These are phyloP conservation scores for Metalampra italica DNA, from an alignment of 2,888 invertebrate genomes.

Conservation along the genomic window DNA sequence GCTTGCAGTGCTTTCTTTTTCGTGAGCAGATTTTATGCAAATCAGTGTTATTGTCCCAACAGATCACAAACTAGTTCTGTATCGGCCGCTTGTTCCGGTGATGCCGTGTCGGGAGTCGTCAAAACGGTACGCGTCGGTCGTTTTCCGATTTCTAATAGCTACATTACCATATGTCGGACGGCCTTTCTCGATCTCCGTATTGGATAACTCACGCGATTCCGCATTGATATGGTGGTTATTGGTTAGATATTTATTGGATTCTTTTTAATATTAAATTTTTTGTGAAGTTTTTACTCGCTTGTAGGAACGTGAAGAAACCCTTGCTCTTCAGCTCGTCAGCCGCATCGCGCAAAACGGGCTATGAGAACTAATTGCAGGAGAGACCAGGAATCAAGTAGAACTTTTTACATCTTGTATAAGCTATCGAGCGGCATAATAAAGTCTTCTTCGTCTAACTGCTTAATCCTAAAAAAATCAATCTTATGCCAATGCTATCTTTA, in stretches of 20 bases:
- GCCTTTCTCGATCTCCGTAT: conserved; percentile 61
- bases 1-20: too few species aligned
- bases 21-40: too few species aligned
- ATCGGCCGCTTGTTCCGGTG: conserved; percentile 30
- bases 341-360: too few species aligned
- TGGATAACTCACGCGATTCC: conserved; percentile 53
- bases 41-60: not conserved
- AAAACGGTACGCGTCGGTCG: conserved; percentile 33
- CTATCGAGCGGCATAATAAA: too few species aligned
- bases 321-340: too few species aligned
- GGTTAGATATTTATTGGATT: not conserved
- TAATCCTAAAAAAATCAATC: too few species aligned
- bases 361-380: too few species aligned
- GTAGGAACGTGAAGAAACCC: too few species aligned
- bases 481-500: too few species aligned
- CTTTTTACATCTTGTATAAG: not conserved
- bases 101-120: conserved; percentile 28
- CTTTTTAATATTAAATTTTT: conserved; percentile 1
- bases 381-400: too few species aligned
- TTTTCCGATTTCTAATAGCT: conserved; percentile 66
- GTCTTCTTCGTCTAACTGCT: too few species aligned
- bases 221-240: conserved; percentile 9
- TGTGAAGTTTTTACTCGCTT: not conserved
- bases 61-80: not conserved
- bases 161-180: conserved; percentile 60